Evolutionary conservation across 64 coral and sea anemone genomes (phyloP).

Genomic region (Hydrozoanthus tunicans): DNA sequence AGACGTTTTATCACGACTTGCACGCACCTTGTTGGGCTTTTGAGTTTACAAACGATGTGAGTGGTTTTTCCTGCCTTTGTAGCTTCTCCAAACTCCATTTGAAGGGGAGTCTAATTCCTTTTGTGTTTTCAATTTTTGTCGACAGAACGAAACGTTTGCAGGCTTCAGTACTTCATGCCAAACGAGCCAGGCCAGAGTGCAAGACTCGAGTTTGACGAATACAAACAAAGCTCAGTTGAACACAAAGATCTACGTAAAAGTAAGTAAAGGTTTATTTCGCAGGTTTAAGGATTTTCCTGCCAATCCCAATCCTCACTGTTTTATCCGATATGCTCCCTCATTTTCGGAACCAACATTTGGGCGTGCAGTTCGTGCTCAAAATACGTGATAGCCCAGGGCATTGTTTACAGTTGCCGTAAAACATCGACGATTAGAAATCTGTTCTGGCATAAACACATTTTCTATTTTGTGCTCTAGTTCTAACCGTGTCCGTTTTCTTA

Average conservation of each 20-base stretch:
- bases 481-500: neutral
- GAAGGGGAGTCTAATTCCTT: neutral
- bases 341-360: too few species aligned
- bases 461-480: neutral
- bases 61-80: neutral
- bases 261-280: too few species aligned
- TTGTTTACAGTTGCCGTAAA: slow-evolving; percentile 26
- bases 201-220: neutral
- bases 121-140: neutral
- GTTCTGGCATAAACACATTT: neutral
- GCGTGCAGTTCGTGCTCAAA: neutral
- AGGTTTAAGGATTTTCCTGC: neutral
- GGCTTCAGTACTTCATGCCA: neutral
- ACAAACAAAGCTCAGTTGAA: neutral
- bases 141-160: slow-evolving; percentile 47
- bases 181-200: neutral
- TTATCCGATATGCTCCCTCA: too few species aligned
- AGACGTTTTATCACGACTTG: neutral
- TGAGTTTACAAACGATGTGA: slow-evolving; percentile 55
- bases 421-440: neutral
- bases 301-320: neutral
- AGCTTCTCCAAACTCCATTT: neutral
- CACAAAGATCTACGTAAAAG: neutral
- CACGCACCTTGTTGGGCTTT: neutral
- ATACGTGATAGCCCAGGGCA: slow-evolving; percentile 50